These are phyloP conservation scores for Shargacucullia verbasci DNA, from an alignment of 2,888 invertebrate genomes.

Conservation along the genomic window DNA sequence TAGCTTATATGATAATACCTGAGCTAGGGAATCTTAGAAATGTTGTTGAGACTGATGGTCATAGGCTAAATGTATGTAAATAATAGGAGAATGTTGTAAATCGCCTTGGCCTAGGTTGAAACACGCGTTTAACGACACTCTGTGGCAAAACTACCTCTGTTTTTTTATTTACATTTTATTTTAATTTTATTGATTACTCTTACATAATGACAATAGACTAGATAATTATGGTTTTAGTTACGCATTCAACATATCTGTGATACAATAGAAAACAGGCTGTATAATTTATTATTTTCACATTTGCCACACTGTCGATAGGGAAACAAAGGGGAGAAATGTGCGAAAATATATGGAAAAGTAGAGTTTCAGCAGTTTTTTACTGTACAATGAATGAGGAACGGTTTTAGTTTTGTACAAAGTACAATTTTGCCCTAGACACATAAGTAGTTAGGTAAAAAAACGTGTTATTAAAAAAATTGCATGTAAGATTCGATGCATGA, in stretches of 20 bases:
- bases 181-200: slow-evolving; percentile 64
- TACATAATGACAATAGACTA: slow-evolving; percentile 71
- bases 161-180: slow-evolving; percentile 51
- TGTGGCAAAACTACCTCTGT: slow-evolving; percentile 83
- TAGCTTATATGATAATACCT: slow-evolving; percentile 80
- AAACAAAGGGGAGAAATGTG: slow-evolving; percentile 63
- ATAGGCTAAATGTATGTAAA: slow-evolving; percentile 88
- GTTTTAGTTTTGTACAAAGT: slow-evolving; percentile 88
- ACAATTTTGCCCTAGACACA: slow-evolving; percentile 87
- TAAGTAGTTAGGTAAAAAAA: slow-evolving; percentile 88
- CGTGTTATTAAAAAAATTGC: slow-evolving; percentile 80
- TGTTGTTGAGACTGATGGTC: slow-evolving; percentile 88
- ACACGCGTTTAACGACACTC: slow-evolving; percentile 76
- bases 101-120: slow-evolving; percentile 87
- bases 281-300: slow-evolving; percentile 68
- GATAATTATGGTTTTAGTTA: slow-evolving; percentile 75
- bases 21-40: slow-evolving; percentile 83
- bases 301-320: slow-evolving; percentile 80
- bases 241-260: slow-evolving; percentile 84
- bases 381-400: slow-evolving; percentile 78
- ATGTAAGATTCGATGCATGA: slow-evolving; percentile 81
- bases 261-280: slow-evolving; percentile 83
- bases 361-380: slow-evolving; percentile 76
- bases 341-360: slow-evolving; percentile 69
- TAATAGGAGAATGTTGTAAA: slow-evolving; percentile 87